These are phyloP conservation scores for Eufriesea mexicana DNA, from an alignment of 1,140 invertebrate species.

Conservation along the genomic window DNA sequence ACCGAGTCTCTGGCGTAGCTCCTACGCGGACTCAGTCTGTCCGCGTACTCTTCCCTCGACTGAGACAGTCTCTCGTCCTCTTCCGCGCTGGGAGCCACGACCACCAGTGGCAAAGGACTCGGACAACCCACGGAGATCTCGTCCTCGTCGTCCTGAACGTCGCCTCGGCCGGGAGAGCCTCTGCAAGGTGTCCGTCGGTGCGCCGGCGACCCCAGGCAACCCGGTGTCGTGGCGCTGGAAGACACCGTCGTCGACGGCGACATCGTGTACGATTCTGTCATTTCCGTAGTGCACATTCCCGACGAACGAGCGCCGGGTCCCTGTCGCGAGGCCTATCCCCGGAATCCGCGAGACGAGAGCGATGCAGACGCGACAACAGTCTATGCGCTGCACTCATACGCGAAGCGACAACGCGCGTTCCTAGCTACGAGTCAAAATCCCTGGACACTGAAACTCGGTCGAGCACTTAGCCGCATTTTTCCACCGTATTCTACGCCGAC, in stretches of 20 bases:
- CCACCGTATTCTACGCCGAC: not conserved
- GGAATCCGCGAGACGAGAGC: not conserved
- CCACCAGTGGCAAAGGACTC: constrained; percentile 84
- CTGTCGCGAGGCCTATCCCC: not conserved
- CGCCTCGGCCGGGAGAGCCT: constrained; percentile 46
- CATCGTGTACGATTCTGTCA: constrained; percentile 80
- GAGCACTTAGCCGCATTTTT: not conserved
- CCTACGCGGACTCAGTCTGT: constrained; percentile 74
- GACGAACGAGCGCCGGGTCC: not conserved
- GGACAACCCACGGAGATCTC: constrained; percentile 90
- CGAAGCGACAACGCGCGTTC: not conserved
- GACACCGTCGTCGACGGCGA: constrained; percentile 79
- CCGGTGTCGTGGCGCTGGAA: constrained; percentile 74
- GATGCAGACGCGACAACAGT: not conserved
- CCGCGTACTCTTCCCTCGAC: constrained; percentile 73
- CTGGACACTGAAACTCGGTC: not conserved
- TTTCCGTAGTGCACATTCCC: constrained; percentile 81
- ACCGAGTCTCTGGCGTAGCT: constrained; percentile 70
- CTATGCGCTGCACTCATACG: not conserved
- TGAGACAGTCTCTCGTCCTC: constrained; percentile 72
- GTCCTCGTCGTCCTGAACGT: constrained; percentile 83
- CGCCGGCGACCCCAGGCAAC: constrained; percentile 66
- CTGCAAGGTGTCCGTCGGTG: constrained; percentile 60
- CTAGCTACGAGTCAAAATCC: not conserved
- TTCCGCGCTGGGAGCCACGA: constrained; percentile 65